phyloP scores from a whole-genome alignment of 2,113 vertebrate genomes.

The Euleptes europaea region DNA sequence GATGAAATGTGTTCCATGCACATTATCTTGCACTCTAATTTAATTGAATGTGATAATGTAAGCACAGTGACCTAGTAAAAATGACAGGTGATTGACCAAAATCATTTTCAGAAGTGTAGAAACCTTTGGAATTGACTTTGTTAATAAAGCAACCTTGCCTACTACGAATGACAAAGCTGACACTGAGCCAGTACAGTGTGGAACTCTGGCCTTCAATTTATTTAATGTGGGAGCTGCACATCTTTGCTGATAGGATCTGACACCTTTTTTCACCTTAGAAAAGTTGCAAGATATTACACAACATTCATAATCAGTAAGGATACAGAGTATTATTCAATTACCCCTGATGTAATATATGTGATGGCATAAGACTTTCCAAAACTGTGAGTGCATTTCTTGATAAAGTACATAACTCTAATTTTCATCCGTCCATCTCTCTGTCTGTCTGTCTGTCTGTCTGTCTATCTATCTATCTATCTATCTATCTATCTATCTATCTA shows the following conservation, averaged over 20 bases:
- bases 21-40: background rate
- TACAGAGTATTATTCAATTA: background rate
- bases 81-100: slow-evolving; percentile 12
- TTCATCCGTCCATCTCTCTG: too few relatives aligned
- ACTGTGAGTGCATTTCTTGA: background rate
- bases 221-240: background rate
- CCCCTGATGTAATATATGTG: background rate
- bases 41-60: slow-evolving; percentile 18
- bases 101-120: background rate
- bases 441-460: too few relatives aligned
- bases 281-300: background rate
- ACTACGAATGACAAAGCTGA: background rate
- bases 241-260: background rate
- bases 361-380: background rate
- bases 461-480: too few relatives aligned
- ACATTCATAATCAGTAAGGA: background rate
- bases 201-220: background rate
- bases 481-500: too few relatives aligned
- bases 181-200: background rate
- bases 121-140: slow-evolving; percentile 15
- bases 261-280: background rate
- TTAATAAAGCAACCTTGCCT: slow-evolving; percentile 3
- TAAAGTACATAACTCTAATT: background rate
- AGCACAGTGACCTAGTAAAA: background rate
- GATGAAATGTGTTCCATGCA: slow-evolving; percentile 10